These are phyloP conservation scores for Leptobrachium leishanense DNA, from an alignment of 2,113 vertebrate species.

Conservation along the genomic window DNA sequence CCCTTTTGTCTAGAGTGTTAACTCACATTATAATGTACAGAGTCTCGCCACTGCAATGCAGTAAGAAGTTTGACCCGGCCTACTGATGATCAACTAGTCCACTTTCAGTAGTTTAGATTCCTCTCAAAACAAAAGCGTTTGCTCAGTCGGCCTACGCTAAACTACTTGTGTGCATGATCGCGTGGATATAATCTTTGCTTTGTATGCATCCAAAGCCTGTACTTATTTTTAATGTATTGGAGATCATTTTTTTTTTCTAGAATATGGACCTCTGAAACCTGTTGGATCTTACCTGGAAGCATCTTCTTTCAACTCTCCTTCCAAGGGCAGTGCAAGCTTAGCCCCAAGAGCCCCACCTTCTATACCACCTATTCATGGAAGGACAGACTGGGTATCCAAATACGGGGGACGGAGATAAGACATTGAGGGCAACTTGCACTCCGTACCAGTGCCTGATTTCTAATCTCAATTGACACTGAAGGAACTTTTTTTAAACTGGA, in stretches of 20 bases:
- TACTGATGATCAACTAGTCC: too few species aligned
- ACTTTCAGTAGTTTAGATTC: too few species aligned
- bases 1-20: too few species aligned
- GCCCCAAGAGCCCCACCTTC: conserved; percentile 69
- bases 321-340: conserved; percentile 71
- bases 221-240: too few species aligned
- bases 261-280: conserved; percentile 83
- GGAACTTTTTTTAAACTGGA: not conserved
- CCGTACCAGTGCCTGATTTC: not conserved
- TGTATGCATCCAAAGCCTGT: too few species aligned
- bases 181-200: too few species aligned
- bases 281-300: conserved; percentile 68
- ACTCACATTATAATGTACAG: too few species aligned
- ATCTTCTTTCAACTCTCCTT: conserved; percentile 69
- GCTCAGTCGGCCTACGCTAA: too few species aligned
- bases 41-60: too few species aligned
- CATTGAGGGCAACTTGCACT: not conserved
- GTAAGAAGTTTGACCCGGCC: too few species aligned
- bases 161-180: too few species aligned
- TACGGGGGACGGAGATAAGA: conserved; percentile 77
- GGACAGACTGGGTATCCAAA: conserved; percentile 89
- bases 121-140: too few species aligned
- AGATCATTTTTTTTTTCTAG: conserved; percentile 57
- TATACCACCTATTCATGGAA: conserved; percentile 77
- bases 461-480: not conserved